Conservation (phyloP, 2,113 vertebrate genomes). For the Hippocampus zosterae region DNA sequence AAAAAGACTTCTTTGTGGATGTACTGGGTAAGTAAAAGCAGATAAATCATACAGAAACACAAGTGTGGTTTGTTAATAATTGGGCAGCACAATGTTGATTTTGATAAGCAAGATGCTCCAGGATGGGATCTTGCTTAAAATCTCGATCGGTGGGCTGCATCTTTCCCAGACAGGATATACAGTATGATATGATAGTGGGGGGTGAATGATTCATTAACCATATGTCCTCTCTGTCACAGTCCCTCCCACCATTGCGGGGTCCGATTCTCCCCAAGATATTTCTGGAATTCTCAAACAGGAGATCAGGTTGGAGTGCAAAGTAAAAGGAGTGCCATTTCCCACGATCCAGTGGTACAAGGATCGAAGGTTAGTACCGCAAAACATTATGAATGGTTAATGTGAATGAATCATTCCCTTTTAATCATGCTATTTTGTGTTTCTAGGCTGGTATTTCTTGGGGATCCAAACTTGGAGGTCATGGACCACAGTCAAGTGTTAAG, state of each 20-base stretch:
- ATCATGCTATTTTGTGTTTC: neutral
- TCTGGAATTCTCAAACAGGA: conserved; percentile 79
- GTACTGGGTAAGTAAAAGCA: conserved; percentile 79
- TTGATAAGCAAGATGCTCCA: no score
- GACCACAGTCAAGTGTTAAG: conserved; percentile 80
- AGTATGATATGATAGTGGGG: neutral
- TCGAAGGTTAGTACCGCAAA: conserved; percentile 80
- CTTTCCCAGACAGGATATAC: neutral
- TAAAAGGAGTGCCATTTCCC: conserved; percentile 84
- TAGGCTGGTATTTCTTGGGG: conserved; percentile 83
- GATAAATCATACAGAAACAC: no score
- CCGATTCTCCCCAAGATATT: conserved; percentile 65
- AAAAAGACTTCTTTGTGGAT: conserved; percentile 83
- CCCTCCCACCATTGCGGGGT: conserved; percentile 79
- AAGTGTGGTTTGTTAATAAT: no score
- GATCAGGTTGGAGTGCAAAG: conserved; percentile 80
- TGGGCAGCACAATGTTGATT: no score
- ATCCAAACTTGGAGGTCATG: conserved; percentile 81
- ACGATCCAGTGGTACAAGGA: conserved; percentile 93
- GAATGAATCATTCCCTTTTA: neutral
- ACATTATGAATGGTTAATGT: neutral
- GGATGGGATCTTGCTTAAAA: no score
- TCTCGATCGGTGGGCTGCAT: no score
- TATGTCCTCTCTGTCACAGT: conserved; percentile 67
- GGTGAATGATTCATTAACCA: neutral